Conservation (phyloP, 2,888 invertebrate genomes). For the Polydrusus tereticollis region DNA sequence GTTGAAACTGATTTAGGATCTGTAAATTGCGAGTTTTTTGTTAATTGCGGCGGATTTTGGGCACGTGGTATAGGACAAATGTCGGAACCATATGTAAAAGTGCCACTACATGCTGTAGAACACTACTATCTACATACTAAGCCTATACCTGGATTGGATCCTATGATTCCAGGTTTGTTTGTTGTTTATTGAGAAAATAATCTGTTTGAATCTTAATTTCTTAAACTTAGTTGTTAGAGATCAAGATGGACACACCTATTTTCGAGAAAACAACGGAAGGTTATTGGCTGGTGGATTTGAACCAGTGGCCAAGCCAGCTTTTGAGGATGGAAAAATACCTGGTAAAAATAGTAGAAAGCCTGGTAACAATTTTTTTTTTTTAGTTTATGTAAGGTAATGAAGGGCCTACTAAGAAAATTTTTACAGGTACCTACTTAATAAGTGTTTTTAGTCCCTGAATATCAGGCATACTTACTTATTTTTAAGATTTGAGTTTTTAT, state of each 20-base stretch:
- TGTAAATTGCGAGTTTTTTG: slow-evolving; percentile 90
- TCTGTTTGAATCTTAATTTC: neutral
- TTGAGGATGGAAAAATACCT: slow-evolving; percentile 81
- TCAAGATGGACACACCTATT: slow-evolving; percentile 88
- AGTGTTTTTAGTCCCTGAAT: too few relatives aligned
- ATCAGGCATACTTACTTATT: too few relatives aligned
- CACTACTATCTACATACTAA: slow-evolving; percentile 95
- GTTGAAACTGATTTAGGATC: slow-evolving; percentile 84
- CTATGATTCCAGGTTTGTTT: slow-evolving; percentile 85
- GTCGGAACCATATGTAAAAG: slow-evolving; percentile 87
- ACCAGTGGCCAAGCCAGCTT: slow-evolving; percentile 90
- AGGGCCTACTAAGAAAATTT: too few relatives aligned
- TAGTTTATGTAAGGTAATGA: too few relatives aligned
- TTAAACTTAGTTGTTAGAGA: slow-evolving; percentile 79
- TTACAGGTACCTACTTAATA: too few relatives aligned
- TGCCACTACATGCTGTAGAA: slow-evolving; percentile 92
- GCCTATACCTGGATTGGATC: slow-evolving; percentile 80
- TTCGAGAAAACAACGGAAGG: slow-evolving; percentile 87
- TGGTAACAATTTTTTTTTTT: neutral
- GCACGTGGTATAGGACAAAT: slow-evolving; percentile 89
- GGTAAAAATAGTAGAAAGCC: slow-evolving; percentile 61
- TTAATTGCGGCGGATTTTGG: slow-evolving; percentile 97
- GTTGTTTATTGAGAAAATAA: neutral
- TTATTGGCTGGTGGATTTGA: slow-evolving; percentile 93
- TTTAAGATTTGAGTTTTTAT: too few relatives aligned